Conservation (phyloP, 2,888 invertebrate genomes). For the Tetramorium bicarinatum region DNA sequence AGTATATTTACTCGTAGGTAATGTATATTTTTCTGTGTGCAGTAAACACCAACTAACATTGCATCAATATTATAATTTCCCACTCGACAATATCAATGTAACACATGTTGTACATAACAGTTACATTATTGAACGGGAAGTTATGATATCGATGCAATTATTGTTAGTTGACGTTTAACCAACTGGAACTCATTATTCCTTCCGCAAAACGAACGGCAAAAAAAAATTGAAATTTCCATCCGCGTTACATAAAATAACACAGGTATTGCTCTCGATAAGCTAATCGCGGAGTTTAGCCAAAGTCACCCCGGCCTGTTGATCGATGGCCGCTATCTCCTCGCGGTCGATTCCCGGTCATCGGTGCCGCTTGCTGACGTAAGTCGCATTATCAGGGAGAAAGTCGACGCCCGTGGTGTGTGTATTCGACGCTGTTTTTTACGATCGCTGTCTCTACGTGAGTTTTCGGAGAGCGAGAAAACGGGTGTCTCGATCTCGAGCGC, state of each 20-base stretch:
- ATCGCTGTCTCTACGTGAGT: conserved; percentile 28
- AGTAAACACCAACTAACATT: no score
- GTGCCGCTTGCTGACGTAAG: conserved; percentile 64
- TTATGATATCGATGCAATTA: no score
- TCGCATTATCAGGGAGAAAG: conserved; percentile 69
- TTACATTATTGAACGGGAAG: no score
- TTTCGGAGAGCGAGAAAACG: conserved; percentile 58
- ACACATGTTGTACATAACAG: no score
- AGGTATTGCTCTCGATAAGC: not conserved
- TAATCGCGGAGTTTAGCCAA: conserved; percentile 1
- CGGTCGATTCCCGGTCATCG: conserved; percentile 40
- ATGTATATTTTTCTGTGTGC: no score
- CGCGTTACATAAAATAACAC: not conserved
- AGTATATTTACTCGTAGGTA: no score
- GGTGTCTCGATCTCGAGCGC: not conserved
- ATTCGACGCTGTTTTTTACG: conserved; percentile 45
- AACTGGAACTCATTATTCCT: no score
- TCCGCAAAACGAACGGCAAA: not conserved
- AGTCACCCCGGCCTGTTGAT: conserved; percentile 12
- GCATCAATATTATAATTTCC: no score
- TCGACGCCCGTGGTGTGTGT: conserved; percentile 48
- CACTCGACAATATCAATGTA: no score
- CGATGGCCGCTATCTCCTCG: conserved; percentile 31
- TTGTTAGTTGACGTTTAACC: no score
- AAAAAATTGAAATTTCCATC: not conserved